Base-by-base conservation (phyloP, 2,888 invertebrate species). In the Amphipoea lucens region DNA sequence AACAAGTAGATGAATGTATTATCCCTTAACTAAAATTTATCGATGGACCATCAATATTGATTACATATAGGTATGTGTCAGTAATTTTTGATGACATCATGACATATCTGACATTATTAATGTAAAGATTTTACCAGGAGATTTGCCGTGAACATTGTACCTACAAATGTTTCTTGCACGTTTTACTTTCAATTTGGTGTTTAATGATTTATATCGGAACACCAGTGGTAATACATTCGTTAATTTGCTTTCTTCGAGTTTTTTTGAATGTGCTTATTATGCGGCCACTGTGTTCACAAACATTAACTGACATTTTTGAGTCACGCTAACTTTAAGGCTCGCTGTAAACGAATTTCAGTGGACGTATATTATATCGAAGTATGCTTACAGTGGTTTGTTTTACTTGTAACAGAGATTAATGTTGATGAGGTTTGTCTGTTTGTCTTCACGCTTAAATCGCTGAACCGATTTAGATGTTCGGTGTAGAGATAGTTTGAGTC, bases 241-340 rank as follows among this genome's bases (percentile, higher is more conserved):
- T 89, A 91, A 88, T 88, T 88, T 89, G 88, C 86, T 90, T 89
- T 89, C 88, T 89, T 89, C 86, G 87, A 86, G 83, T 85, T 89
- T 81, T 81, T 88, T 88, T 83, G 86, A 87, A 90, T 87, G 90
- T 88, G 88, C 89, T 91, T 89, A 92, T 90, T 91, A 91, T 90
- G 87, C 86, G 87, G 73, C 81, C 87, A 80, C 87, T 88, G 88
- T 90, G 90, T 89, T 88, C 85, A 89, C 88, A 88, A 89, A 89
- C 88, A 88, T 88, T 83, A 89, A 89, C 90, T 86, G 90, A 90
- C 90, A 89, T 90, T 91, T 83, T 89, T 77, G 78, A 88, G 90
- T 89, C 94, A 94, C 93, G 93, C 93, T 84, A 94, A 87, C 88
- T 89, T 90, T 87, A 82, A 92, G 90, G 90, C 90, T 88, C 82